phyloP scores from a whole-genome alignment of 1,140 invertebrate species.

The Platorchestia sp. region DNA sequence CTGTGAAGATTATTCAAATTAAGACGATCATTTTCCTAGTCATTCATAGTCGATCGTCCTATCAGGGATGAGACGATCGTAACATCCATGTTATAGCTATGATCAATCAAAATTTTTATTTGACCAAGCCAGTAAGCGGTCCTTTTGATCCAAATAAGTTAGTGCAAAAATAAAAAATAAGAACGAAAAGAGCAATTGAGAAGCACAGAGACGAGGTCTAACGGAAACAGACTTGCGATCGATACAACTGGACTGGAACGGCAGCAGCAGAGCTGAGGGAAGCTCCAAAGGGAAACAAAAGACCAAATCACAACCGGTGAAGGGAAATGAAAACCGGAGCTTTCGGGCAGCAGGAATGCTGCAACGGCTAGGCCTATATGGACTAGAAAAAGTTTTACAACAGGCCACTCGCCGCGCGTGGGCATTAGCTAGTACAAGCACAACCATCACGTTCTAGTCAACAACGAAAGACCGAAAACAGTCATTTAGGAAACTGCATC shows the following conservation, averaged over 20 bases:
- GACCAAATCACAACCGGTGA: neutral
- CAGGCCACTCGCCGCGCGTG: no score
- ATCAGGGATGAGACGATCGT: neutral
- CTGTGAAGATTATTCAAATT: neutral
- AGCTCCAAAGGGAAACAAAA: neutral
- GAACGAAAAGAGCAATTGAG: neutral
- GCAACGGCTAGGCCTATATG: neutral
- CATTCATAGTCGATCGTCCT: neutral
- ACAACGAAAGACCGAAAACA: no score
- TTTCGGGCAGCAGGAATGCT: neutral
- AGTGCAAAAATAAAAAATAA: neutral
- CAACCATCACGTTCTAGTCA: no score
- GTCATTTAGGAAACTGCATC: no score
- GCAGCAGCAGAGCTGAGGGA: neutral
- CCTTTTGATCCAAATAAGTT: no score
- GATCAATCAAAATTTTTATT: neutral
- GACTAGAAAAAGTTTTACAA: no score
- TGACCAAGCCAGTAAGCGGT: neutral
- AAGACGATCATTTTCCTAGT: neutral
- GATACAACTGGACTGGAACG: neutral
- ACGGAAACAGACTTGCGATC: neutral
- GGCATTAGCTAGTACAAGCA: no score
- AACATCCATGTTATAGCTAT: neutral
- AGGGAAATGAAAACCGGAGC: neutral
- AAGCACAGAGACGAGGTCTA: neutral